Evolutionary conservation across 2,888 invertebrate genomes (phyloP), one percentile per base, ranked within the genome.

Genomic region (Cryptus viduatorius): DNA sequence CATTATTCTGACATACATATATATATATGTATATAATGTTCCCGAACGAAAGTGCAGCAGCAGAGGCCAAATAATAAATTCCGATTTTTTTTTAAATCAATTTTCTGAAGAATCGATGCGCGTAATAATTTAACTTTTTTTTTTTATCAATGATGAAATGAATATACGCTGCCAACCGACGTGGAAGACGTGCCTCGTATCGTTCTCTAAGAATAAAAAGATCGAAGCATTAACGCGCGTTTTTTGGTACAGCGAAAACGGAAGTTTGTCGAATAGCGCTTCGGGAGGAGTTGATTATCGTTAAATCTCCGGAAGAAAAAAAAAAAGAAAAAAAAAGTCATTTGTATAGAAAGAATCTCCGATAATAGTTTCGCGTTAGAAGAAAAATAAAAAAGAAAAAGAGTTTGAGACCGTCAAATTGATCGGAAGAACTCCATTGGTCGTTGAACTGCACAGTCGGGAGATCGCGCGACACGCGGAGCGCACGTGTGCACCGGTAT

Each of bases 131-230:
- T 56, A 67, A 50, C 1, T 24, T 24, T 24, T 24, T 24, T 24
- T 24, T 24, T 24, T 24, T 24, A 24, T 24, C 24, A 24, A 12
- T n/a, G 48, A 61, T 46, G 61, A 46, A 73, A 61, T 46, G 14
- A 59, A 75, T 59, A 19, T 0, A 37, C 59, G 59, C 48, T 61
- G 68, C 61, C 7, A 75, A 37, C 50, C 56, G 44, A 53, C 61
- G 65, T 65, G 82, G 82, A 82, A 82, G 82, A 82, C 77, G 76
- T 31, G 44, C 50, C 44, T n/a, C 14, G 37, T 65, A 4, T 4
- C 67, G 24, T 37, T 37, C 37, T 37, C 8, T 4, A 42, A 14
- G 16, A 44, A 14, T 7, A 44, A 56, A 37, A 24, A 53, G 31
- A 24, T 65, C 56, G 56, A 19, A 19, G 0, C 56, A 56, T 19